Evolutionary conservation across 1,140 invertebrate species (phyloP), one percentile per base, ranked within the genome.

Genomic region (Drosophila burlai): DNA sequence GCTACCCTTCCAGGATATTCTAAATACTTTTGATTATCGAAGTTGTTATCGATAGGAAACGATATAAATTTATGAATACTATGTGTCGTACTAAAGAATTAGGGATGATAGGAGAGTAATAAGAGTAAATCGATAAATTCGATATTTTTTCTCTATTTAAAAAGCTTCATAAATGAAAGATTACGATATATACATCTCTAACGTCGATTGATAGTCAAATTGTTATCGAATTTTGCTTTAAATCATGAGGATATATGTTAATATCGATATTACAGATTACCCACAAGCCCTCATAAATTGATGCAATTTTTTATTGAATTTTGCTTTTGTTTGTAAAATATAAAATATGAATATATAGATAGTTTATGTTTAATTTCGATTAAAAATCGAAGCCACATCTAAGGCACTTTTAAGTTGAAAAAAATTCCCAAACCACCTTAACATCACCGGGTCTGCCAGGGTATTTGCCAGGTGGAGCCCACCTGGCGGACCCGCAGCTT

Each of bases 401-500:
- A 31, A 18, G 11, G 6, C 15, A 15, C 29, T 29, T 16, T 2
- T 16, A 6, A n/a, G 10, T 4, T 2, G 24, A 24, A 26, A 1
- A 38, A 55, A 40, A 16, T 7, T 1, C 9, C 34, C 4, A 38
- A 55, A 1, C n/a, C 16, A 24, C 6, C 26, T 8, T 8, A 13
- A 6, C n/a, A 1, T 3, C 0, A 2, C 29, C 7, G 4, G 16
- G 9, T 8, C 8, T 7, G 2, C 16, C 8, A 24, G 21, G 21
- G 54, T 40, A 55, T 40, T 40, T 40, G 10, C 8, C 8, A 36
- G 18, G 11, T 15, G 11, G 18, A 34, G 29, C 8, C 50, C 18
- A 40, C 21, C 21, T 55, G 36, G 16, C 16, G 21, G 36, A 57
- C 54, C 54, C 54, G 36, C 54, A 40, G 54, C 16, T 40, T 52